Evolutionary conservation across 1,140 invertebrate species (phyloP).

Genomic region (Delia radicum): DNA sequence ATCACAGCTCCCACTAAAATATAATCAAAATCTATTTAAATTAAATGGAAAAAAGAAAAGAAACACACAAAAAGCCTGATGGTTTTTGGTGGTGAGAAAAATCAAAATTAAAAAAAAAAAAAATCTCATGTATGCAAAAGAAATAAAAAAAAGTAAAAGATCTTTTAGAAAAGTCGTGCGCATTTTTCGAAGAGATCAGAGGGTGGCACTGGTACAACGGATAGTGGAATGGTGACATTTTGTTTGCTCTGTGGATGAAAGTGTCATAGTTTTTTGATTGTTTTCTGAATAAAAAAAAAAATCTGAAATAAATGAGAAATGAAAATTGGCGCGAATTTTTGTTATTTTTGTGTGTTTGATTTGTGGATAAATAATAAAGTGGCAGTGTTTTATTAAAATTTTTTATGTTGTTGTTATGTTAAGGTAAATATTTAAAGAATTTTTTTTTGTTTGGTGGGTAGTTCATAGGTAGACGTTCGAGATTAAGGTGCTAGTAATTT

Average conservation of each 20-base stretch:
- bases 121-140: too few species aligned
- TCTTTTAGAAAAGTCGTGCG: not conserved
- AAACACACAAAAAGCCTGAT: not conserved
- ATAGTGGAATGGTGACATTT: too few species aligned
- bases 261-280: conserved; percentile 4
- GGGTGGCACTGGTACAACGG: too few species aligned
- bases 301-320: not conserved
- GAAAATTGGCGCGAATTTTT: not conserved
- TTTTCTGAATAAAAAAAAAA: too few species aligned
- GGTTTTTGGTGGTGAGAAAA: too few species aligned
- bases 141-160: not conserved
- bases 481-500: conserved; percentile 13
- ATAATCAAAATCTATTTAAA: not conserved
- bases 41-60: not conserved
- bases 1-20: not conserved
- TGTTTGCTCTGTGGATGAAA: not conserved
- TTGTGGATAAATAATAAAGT: not conserved
- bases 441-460: not conserved
- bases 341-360: not conserved
- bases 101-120: not conserved
- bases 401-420: not conserved
- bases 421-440: conserved; percentile 12
- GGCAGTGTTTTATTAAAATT: not conserved
- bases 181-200: not conserved
- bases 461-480: not conserved